These are phyloP conservation scores for Timema cristinae DNA, from an alignment of 2,888 invertebrate genomes.

Conservation along the genomic window DNA sequence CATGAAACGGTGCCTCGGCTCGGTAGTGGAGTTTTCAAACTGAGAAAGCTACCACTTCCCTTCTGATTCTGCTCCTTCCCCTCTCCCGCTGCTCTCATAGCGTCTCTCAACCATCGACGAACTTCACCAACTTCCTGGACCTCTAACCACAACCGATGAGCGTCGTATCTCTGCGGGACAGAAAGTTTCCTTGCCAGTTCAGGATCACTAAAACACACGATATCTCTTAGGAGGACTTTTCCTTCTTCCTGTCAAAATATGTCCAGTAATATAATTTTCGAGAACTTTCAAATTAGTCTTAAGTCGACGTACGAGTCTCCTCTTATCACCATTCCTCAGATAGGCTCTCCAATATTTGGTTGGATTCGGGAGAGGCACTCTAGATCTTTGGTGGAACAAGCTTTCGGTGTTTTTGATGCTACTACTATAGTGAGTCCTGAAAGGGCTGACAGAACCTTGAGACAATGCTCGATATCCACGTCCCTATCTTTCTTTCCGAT, in stretches of 20 bases:
- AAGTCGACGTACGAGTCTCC: slow-evolving; percentile 74
- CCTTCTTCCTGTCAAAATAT: slow-evolving; percentile 37
- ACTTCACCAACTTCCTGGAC: slow-evolving; percentile 56
- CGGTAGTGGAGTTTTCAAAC: slow-evolving; percentile 61
- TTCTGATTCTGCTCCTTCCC: slow-evolving; percentile 49
- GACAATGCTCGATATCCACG: neutral
- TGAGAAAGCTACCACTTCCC: slow-evolving; percentile 56
- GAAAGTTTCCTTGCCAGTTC: slow-evolving; percentile 61
- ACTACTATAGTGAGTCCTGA: slow-evolving; percentile 7
- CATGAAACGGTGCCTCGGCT: slow-evolving; percentile 47
- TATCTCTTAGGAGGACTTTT: slow-evolving; percentile 52
- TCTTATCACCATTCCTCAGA: slow-evolving; percentile 61
- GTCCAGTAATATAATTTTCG: slow-evolving; percentile 45
- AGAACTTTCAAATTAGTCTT: slow-evolving; percentile 70
- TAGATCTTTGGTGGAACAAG: slow-evolving; percentile 49
- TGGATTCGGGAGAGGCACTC: slow-evolving; percentile 72
- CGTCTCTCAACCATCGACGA: slow-evolving; percentile 49
- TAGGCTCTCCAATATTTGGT: slow-evolving; percentile 66
- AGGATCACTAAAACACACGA: slow-evolving; percentile 77
- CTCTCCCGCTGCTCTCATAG: slow-evolving; percentile 54
- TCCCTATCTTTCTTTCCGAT: neutral
- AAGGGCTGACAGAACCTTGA: slow-evolving; percentile 7
- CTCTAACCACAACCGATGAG: slow-evolving; percentile 48
- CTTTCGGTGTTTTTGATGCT: slow-evolving; percentile 29
- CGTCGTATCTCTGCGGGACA: slow-evolving; percentile 44